Evolutionary conservation across 2,797 vertebrate species (phyloP).

Genomic region (Percopsis omiscomaycus): DNA sequence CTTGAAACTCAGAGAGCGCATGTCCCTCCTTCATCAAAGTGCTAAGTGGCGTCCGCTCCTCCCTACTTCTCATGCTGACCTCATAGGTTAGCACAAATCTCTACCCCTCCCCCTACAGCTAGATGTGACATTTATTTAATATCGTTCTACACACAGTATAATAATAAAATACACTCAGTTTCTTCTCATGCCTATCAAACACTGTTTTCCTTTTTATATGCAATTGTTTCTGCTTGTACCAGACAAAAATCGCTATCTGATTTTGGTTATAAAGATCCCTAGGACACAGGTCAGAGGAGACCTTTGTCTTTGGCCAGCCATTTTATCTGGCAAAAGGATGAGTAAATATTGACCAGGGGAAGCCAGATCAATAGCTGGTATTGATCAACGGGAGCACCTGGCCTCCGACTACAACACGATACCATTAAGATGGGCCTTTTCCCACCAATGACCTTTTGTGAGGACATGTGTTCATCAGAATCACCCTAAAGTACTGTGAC

Average conservation of each 20-base stretch:
- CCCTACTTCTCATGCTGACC: no score
- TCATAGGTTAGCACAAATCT: no score
- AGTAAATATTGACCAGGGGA: conserved; percentile 61
- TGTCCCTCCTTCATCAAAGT: no score
- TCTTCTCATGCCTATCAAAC: no score
- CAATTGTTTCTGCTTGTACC: not conserved
- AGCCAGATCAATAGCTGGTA: conserved; percentile 46
- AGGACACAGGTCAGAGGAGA: conserved; percentile 13
- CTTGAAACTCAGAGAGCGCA: no score
- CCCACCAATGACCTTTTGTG: not conserved
- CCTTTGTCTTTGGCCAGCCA: conserved; percentile 52
- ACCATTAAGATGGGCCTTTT: conserved; percentile 11
- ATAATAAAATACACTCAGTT: no score
- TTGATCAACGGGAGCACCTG: conserved; percentile 32
- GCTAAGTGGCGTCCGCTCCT: no score
- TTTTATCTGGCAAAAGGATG: conserved; percentile 24
- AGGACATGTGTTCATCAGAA: not conserved
- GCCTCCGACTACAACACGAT: conserved; percentile 13
- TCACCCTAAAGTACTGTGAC: not conserved
- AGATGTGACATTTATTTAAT: not conserved
- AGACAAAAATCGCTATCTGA: conserved; percentile 19
- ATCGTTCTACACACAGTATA: no score
- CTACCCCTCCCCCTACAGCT: no score
- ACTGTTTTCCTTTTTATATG: not conserved
- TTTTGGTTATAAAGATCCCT: conserved; percentile 19